phyloP scores from a whole-genome alignment of 2,113 vertebrate species.

The Caranx ignobilis region DNA sequence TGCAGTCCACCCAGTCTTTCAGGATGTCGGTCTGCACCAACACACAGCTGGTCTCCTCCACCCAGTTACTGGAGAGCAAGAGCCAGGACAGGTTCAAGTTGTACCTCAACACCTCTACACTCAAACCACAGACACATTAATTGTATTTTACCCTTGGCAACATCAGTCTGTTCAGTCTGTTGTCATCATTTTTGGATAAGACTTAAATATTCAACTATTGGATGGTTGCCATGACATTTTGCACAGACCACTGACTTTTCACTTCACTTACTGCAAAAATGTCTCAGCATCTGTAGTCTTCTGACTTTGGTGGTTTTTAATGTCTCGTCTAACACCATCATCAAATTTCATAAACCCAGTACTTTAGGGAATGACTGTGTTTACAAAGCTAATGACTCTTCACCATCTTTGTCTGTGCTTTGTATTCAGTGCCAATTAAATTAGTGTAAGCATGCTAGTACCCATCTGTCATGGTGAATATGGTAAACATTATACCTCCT shows the following conservation, averaged over 20 bases:
- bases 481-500: too few relatives aligned
- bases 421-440: not conserved
- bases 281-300: too few relatives aligned
- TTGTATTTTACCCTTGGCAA: too few relatives aligned
- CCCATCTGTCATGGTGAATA: too few relatives aligned
- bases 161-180: too few relatives aligned
- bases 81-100: not conserved
- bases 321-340: not conserved
- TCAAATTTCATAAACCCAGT: not conserved
- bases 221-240: too few relatives aligned
- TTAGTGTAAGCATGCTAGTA: too few relatives aligned
- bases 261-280: too few relatives aligned
- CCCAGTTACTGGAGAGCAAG: constrained; percentile 80
- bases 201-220: too few relatives aligned
- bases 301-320: not conserved
- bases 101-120: not conserved
- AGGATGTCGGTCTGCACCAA: constrained; percentile 71
- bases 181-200: too few relatives aligned
- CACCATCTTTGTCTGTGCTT: not conserved
- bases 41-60: constrained; percentile 81
- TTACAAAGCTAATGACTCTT: too few relatives aligned
- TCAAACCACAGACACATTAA: not conserved
- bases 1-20: constrained; percentile 82
- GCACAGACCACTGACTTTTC: too few relatives aligned
- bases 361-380: not conserved